A percentile compares a stretch with the other conserved stretches of the same genome.
Evolutionary conservation across 2,888 invertebrate species (phyloP).

Genomic region (Dorcus parallelipipedus): DNA sequence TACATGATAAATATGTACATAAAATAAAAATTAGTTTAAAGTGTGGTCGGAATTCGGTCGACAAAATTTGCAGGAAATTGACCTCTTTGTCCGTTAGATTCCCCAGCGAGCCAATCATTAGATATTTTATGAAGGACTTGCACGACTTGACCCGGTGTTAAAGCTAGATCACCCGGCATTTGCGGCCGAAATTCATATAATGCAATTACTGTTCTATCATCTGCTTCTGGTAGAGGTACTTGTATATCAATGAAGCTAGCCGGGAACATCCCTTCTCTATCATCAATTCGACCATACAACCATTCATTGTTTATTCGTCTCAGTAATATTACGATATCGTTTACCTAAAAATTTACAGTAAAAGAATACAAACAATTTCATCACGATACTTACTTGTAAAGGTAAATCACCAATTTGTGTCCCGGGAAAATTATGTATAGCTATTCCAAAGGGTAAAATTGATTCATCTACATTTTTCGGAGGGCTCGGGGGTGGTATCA

Average conservation of each 20-base stretch:
- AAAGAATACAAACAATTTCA: not conserved
- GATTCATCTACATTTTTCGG: slow-evolving; percentile 51
- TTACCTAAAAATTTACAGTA: slow-evolving; percentile 57
- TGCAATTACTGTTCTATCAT: slow-evolving; percentile 57
- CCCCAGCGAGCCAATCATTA: slow-evolving; percentile 76
- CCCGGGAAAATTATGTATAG: slow-evolving; percentile 74
- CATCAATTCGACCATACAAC: slow-evolving; percentile 66
- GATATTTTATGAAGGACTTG: slow-evolving; percentile 66
- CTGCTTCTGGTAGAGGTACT: slow-evolving; percentile 58
- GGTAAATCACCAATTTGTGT: slow-evolving; percentile 74
- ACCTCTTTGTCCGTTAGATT: slow-evolving; percentile 63
- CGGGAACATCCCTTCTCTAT: slow-evolving; percentile 78
- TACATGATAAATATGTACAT: too few species aligned
- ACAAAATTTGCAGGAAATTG: slow-evolving; percentile 80
- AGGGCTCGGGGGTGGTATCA: slow-evolving; percentile 73
- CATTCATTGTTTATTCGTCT: slow-evolving; percentile 74
- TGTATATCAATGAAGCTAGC: slow-evolving; percentile 73
- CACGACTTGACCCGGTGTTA: slow-evolving; percentile 51
- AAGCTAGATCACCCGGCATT: slow-evolving; percentile 36
- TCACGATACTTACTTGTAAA: slow-evolving; percentile 63
- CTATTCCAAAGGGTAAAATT: slow-evolving; percentile 68
- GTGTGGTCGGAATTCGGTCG: slow-evolving; percentile 54
- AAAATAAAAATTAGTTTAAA: slow-evolving; percentile 28
- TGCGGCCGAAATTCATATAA: slow-evolving; percentile 69
- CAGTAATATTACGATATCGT: slow-evolving; percentile 68